Evolutionary conservation across 2,113 vertebrate species (phyloP).

Genomic region (Notiomystis cincta): DNA sequence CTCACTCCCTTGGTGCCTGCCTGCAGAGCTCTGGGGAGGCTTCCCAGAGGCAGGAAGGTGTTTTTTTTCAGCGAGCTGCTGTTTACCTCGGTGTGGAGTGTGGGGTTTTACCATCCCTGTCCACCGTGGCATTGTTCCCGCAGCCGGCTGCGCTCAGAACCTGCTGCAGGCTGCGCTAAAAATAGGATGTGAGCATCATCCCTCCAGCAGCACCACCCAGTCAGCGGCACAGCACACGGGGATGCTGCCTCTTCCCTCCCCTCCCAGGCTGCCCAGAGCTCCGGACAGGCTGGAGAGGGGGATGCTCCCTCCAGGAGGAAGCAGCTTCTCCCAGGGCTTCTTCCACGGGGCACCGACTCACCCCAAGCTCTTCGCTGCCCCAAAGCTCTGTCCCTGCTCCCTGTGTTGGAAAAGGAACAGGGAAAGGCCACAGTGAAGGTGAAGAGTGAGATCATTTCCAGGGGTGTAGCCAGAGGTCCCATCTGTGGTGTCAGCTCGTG

Average conservation of each 20-base stretch:
- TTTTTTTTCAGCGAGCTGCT: background rate
- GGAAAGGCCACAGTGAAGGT: background rate
- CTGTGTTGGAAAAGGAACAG: background rate
- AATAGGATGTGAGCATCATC: slow-evolving; percentile 54
- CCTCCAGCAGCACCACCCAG: background rate
- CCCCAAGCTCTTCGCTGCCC: background rate
- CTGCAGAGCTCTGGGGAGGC: background rate
- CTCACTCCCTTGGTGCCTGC: background rate
- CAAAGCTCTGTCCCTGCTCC: background rate
- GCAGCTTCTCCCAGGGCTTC: background rate
- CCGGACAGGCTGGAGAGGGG: background rate
- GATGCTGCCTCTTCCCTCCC: background rate
- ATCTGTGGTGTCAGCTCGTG: background rate
- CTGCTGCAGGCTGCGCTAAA: slow-evolving; percentile 57
- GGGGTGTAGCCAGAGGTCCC: background rate
- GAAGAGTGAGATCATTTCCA: background rate
- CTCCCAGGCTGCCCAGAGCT: background rate
- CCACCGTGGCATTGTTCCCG: background rate
- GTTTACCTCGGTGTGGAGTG: background rate
- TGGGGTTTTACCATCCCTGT: background rate
- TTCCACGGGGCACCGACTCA: too few species aligned
- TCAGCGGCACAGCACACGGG: background rate
- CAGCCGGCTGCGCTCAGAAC: background rate
- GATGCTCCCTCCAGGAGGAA: background rate
- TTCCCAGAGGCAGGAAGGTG: background rate